A percentile compares a stretch with the other conserved stretches of the same genome.
phyloP scores from a whole-genome alignment of 2,888 invertebrate species.

The Hymenopus coronatus region DNA sequence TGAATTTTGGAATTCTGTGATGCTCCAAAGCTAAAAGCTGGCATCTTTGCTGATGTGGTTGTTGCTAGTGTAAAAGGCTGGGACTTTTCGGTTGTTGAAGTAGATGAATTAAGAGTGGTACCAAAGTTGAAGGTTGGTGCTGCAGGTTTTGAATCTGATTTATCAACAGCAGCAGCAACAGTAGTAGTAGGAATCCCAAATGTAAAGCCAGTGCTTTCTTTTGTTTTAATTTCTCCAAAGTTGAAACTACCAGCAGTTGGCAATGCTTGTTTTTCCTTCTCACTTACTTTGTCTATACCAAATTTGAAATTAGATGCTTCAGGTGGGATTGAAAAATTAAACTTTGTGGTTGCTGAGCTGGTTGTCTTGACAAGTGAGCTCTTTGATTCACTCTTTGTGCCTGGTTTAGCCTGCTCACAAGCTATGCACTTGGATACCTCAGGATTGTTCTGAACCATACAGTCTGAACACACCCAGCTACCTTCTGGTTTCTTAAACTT shows the following conservation, averaged over 20 bases:
- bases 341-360: slow-evolving; percentile 10
- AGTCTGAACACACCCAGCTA: slow-evolving; percentile 58
- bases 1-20: not conserved
- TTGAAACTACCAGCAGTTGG: slow-evolving; percentile 41
- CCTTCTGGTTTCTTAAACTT: slow-evolving; percentile 47
- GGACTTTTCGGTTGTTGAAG: not conserved
- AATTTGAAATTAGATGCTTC: slow-evolving; percentile 48
- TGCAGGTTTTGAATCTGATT: not conserved
- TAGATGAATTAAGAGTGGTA: not conserved
- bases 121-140: not conserved
- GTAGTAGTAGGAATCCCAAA: slow-evolving; percentile 20
- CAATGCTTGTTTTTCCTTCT: slow-evolving; percentile 34
- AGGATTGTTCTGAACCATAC: slow-evolving; percentile 55
- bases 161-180: not conserved
- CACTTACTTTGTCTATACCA: slow-evolving; percentile 50
- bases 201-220: slow-evolving; percentile 26
- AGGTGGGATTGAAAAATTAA: slow-evolving; percentile 24
- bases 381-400: slow-evolving; percentile 24
- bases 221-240: slow-evolving; percentile 40
- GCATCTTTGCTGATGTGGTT: not conserved
- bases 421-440: slow-evolving; percentile 52
- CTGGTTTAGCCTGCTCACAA: slow-evolving; percentile 52
- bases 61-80: not conserved
- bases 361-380: slow-evolving; percentile 21
- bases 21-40: not conserved